These are phyloP conservation scores for Melanotaenia nigrans DNA, from an alignment of 2,797 vertebrate genomes.

Conservation along the genomic window DNA sequence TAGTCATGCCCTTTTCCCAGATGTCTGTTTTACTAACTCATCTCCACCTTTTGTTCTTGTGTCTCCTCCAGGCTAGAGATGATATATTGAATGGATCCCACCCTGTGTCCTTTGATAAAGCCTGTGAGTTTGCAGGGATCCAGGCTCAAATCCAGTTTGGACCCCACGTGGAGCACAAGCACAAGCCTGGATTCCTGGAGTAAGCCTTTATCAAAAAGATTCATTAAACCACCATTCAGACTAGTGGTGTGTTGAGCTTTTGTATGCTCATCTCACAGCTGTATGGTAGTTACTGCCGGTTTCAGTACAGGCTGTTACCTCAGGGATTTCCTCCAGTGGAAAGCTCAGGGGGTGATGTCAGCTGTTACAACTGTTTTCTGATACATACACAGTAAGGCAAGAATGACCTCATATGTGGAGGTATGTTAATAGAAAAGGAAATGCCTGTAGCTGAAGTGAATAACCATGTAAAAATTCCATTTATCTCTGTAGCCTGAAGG, in stretches of 20 bases:
- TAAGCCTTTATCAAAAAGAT: constrained; percentile 78
- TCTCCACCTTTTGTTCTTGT: constrained; percentile 26
- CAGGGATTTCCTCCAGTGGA: constrained; percentile 63
- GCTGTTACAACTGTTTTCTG: constrained; percentile 71
- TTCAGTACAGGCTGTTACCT: constrained; percentile 48
- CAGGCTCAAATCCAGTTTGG: constrained; percentile 99
- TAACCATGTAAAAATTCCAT: constrained; percentile 71
- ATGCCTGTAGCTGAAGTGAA: constrained; percentile 56
- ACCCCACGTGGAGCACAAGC: constrained; percentile 97
- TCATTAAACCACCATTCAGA: constrained; percentile 24
- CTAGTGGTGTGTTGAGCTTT: constrained; percentile 17
- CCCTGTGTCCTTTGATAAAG: constrained; percentile 98
- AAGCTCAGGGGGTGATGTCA: constrained; percentile 67
- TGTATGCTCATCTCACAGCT: constrained; percentile 28
- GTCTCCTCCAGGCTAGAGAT: constrained; percentile 90
- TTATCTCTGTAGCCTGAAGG: constrained; percentile 89
- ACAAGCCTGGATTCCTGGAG: constrained; percentile 98
- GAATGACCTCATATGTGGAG: constrained; percentile 70
- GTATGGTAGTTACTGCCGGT: constrained; percentile 40
- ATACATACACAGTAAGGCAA: constrained; percentile 59
- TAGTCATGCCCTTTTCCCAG: constrained; percentile 30
- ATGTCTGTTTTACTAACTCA: constrained; percentile 34
- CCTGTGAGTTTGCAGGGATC: constrained; percentile 96
- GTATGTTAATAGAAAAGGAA: constrained; percentile 70
- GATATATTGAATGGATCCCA: constrained; percentile 99